Evolutionary conservation across 2,797 vertebrate species (phyloP).

Genomic region (Enteromius argenteus): DNA sequence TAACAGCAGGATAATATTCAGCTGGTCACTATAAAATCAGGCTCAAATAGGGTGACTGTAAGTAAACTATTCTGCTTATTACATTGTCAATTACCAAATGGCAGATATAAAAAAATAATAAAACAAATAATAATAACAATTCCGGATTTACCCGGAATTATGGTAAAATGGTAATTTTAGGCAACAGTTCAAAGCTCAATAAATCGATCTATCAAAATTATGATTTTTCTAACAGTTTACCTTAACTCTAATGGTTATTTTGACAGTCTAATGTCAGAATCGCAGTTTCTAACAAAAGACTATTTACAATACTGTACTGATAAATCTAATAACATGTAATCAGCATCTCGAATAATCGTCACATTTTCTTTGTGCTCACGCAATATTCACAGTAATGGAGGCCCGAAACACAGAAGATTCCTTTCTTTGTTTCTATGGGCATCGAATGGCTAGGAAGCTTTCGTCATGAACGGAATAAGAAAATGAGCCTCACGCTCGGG

Average conservation of each 20-base stretch:
- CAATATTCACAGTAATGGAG: background rate
- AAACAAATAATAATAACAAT: background rate
- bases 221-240: background rate
- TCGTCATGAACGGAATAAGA: background rate
- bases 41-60: background rate
- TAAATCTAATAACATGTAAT: background rate
- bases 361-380: constrained; percentile 40
- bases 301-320: background rate
- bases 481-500: background rate
- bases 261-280: background rate
- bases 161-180: background rate
- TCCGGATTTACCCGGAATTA: background rate
- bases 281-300: background rate
- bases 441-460: background rate
- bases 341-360: constrained; percentile 24
- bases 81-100: background rate
- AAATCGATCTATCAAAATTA: background rate
- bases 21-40: background rate
- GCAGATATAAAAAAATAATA: background rate
- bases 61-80: background rate
- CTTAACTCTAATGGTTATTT: background rate
- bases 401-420: constrained; percentile 21
- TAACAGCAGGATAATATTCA: background rate
- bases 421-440: background rate
- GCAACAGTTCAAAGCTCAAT: background rate